phyloP scores from a whole-genome alignment of 2,888 invertebrate genomes.

The Zaprionus lineosus region DNA sequence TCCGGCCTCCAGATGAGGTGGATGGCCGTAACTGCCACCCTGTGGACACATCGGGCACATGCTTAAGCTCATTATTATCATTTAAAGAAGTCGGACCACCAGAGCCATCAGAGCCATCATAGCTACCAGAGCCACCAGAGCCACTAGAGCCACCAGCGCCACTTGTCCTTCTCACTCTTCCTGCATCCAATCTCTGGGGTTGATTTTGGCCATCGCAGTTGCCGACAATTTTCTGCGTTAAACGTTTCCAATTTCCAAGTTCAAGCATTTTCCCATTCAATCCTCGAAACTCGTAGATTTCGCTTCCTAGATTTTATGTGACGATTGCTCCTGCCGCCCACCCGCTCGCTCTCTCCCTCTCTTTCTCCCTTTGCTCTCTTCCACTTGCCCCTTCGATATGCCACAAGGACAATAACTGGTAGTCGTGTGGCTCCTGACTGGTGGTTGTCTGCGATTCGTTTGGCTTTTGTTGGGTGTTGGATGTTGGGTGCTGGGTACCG shows the following conservation, averaged over 20 bases:
- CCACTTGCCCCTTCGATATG: neutral
- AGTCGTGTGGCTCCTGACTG: slow-evolving; percentile 27
- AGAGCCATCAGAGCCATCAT: slow-evolving; percentile 37
- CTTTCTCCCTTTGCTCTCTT: neutral
- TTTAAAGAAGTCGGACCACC: slow-evolving; percentile 74
- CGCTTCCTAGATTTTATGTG: slow-evolving; percentile 32
- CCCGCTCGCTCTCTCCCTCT: neutral
- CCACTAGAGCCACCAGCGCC: slow-evolving; percentile 13
- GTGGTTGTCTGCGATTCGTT: slow-evolving; percentile 58
- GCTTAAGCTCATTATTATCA: slow-evolving; percentile 79
- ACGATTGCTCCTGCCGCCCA: no score
- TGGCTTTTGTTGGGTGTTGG: slow-evolving; percentile 22
- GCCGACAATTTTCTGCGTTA: slow-evolving; percentile 57
- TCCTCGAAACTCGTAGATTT: slow-evolving; percentile 10
- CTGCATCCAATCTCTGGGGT: slow-evolving; percentile 47
- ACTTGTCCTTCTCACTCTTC: slow-evolving; percentile 31
- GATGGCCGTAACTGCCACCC: slow-evolving; percentile 51
- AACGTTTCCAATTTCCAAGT: slow-evolving; percentile 70
- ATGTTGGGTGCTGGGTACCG: neutral
- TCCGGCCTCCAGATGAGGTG: slow-evolving; percentile 11
- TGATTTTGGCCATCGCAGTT: slow-evolving; percentile 42
- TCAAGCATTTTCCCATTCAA: slow-evolving; percentile 24
- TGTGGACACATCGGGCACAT: slow-evolving; percentile 56
- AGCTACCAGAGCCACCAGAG: slow-evolving; percentile 22
- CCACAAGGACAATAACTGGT: slow-evolving; percentile 33